Conservation (phyloP, 1,140 invertebrate genomes). For the Agraylea sexmaculata region DNA sequence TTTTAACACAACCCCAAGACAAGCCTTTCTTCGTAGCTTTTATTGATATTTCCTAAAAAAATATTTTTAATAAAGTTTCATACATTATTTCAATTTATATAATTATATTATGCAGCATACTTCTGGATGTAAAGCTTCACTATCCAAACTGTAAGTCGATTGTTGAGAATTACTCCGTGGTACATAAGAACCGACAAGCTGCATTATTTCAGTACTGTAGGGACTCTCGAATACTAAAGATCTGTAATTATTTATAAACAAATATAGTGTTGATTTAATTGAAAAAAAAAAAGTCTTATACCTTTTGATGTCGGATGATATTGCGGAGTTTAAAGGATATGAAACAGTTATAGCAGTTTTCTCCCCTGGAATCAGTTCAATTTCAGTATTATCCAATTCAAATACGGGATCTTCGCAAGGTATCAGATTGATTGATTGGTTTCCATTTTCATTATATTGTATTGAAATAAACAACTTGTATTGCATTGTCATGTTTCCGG, state of each 20-base stretch:
- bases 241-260: constrained; percentile 11
- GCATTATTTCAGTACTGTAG: constrained; percentile 11
- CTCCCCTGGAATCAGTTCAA: constrained; percentile 9
- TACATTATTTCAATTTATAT: constrained; percentile 1
- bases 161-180: constrained; percentile 17
- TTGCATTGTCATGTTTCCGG: constrained; percentile 13
- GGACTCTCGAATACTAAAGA: constrained; percentile 16
- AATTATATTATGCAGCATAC: constrained; percentile 5
- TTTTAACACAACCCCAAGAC: constrained; percentile 18
- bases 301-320: constrained; percentile 5
- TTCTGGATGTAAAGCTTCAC: constrained; percentile 11
- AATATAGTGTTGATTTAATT: constrained; percentile 1
- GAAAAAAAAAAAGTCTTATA: constrained; percentile 1
- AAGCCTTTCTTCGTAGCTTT: constrained; percentile 18
- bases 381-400: constrained; percentile 8
- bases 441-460: constrained; percentile 6
- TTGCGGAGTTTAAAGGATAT: constrained; percentile 4
- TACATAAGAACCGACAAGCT: constrained; percentile 8
- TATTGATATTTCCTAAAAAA: constrained; percentile 12
- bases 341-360: constrained; percentile 11
- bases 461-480: constrained; percentile 14
- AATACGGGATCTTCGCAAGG: constrained; percentile 14
- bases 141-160: constrained; percentile 16
- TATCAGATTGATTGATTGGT: constrained; percentile 1
- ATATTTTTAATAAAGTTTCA: constrained; percentile 4